phyloP scores from a whole-genome alignment of 92 coral and sea anemone species.

The Meandrina meandrites region DNA sequence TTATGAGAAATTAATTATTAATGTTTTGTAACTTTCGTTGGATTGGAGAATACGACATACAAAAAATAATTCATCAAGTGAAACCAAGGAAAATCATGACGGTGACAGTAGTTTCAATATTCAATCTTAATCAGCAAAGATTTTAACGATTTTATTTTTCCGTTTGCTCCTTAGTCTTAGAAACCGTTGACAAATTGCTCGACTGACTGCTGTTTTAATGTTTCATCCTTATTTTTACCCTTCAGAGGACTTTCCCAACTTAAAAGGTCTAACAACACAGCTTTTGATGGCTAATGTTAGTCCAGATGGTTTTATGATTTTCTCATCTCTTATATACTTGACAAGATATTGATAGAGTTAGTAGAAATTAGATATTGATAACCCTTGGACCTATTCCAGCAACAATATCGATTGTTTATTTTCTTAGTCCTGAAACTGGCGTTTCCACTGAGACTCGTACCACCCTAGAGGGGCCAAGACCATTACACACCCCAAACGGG shows the following conservation, averaged over 20 bases:
- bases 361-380: background rate
- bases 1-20: too few species aligned
- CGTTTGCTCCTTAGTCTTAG: background rate
- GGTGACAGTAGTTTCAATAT: background rate
- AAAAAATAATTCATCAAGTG: background rate
- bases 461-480: slow-evolving; percentile 7
- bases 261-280: too few species aligned
- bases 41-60: too few species aligned
- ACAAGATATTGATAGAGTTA: background rate
- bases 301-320: background rate
- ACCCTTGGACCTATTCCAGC: background rate
- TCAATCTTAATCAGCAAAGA: background rate
- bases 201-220: background rate
- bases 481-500: background rate
- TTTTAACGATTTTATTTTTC: background rate
- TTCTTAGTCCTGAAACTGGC: slow-evolving; percentile 17
- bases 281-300: background rate
- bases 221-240: too few species aligned
- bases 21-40: too few species aligned
- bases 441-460: slow-evolving; percentile 12
- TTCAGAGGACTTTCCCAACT: too few species aligned
- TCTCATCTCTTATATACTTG: background rate
- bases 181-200: too few species aligned
- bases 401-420: background rate
- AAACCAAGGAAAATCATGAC: background rate